Conservation (phyloP, 2,888 invertebrate species). For the Orthonevra nobilis region DNA sequence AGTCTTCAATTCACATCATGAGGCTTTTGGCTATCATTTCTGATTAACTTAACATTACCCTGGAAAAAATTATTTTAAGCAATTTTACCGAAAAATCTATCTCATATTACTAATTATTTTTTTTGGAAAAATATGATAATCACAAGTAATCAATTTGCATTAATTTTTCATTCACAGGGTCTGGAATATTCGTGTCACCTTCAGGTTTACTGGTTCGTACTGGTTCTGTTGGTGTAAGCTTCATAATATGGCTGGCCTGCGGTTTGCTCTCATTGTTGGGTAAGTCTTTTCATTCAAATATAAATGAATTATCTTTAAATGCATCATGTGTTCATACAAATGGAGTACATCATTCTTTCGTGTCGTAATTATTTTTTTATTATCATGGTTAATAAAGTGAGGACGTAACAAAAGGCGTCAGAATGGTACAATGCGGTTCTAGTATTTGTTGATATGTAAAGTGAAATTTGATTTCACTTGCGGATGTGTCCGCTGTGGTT, state of each 20-base stretch:
- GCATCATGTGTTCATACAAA: not conserved
- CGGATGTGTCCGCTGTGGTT: no score
- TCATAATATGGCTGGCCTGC: slow-evolving; percentile 96
- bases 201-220: slow-evolving; percentile 95
- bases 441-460: no score
- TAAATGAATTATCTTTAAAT: slow-evolving; percentile 10
- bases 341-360: no score
- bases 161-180: slow-evolving; percentile 83
- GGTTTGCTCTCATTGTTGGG: slow-evolving; percentile 94
- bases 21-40: not conserved
- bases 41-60: no score
- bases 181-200: slow-evolving; percentile 99
- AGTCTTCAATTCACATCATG: no score
- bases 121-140: not conserved
- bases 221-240: slow-evolving; percentile 96
- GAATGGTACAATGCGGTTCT: not conserved
- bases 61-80: no score
- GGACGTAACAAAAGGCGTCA: not conserved
- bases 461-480: no score
- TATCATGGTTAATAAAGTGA: not conserved
- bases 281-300: slow-evolving; percentile 80
- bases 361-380: slow-evolving; percentile 1
- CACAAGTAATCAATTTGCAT: not conserved
- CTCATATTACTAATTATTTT: no score
- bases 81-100: no score